A percentile compares a stretch with the other conserved stretches of the same genome.
Evolutionary conservation across 2,888 invertebrate genomes (phyloP).

Genomic region (Blomia tropicalis): DNA sequence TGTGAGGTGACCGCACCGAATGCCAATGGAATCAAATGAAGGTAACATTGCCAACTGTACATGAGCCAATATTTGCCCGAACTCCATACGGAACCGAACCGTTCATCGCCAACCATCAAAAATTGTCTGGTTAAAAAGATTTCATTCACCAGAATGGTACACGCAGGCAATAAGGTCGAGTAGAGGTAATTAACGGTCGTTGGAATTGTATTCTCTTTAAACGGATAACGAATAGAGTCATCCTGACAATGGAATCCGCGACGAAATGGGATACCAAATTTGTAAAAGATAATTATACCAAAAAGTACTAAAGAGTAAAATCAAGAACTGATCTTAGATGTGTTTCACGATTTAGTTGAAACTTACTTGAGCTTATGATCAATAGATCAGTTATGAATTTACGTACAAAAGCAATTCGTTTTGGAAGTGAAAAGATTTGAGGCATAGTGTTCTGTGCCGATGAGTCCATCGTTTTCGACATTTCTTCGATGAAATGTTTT

Average conservation of each 20-base stretch:
- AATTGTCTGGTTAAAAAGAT: background rate
- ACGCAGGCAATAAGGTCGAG: conserved; percentile 27
- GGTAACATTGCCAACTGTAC: conserved; percentile 25
- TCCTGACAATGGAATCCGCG: conserved; percentile 92
- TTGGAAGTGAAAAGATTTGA: background rate
- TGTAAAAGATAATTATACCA: conserved; percentile 45
- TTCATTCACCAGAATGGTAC: background rate
- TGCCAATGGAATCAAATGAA: conserved; percentile 46
- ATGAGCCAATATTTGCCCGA: background rate
- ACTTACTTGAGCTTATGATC: background rate
- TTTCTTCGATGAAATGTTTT: too few relatives aligned
- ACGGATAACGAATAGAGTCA: conserved; percentile 74
- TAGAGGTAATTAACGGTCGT: conserved; percentile 1
- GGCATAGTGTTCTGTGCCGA: too few relatives aligned
- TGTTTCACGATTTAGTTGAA: background rate
- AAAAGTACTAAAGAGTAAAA: background rate
- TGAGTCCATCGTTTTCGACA: too few relatives aligned
- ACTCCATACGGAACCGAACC: background rate
- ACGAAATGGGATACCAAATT: conserved; percentile 56
- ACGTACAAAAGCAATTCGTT: background rate
- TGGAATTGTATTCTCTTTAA: conserved; percentile 61
- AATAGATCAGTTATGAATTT: background rate
- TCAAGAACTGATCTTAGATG: background rate
- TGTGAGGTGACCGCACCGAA: conserved; percentile 74
- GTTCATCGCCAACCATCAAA: background rate